A percentile compares a stretch with the other conserved stretches of the same genome.
Evolutionary conservation across 2,888 invertebrate genomes (phyloP).

Genomic region (Epistrophe eligans): DNA sequence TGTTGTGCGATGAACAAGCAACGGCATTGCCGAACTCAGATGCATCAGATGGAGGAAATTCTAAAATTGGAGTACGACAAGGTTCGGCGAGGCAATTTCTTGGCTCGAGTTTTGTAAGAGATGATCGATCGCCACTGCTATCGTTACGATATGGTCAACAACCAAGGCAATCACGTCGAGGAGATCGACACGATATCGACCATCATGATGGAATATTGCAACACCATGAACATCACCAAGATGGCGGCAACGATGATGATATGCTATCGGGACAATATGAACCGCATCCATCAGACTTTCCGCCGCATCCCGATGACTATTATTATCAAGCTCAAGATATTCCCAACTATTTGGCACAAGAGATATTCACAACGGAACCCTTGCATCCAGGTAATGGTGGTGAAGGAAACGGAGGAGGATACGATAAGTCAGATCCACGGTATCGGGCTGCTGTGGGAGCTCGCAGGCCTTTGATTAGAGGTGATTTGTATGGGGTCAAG

Average conservation of each 20-base stretch:
- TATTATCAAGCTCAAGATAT: conserved; percentile 78
- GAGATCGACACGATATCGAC: conserved; percentile 61
- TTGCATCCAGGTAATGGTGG: conserved; percentile 62
- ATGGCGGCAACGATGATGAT: conserved; percentile 78
- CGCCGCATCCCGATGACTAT: conserved; percentile 78
- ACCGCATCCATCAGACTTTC: conserved; percentile 79
- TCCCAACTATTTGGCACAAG: conserved; percentile 76
- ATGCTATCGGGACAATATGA: conserved; percentile 77
- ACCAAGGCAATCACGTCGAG: conserved; percentile 74
- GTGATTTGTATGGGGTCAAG: conserved; percentile 81
- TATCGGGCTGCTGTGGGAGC: conserved; percentile 80
- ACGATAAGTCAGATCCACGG: conserved; percentile 71
- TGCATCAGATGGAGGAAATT: neutral
- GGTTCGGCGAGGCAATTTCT: conserved; percentile 85
- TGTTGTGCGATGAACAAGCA: conserved; percentile 49
- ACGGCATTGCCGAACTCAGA: conserved; percentile 10
- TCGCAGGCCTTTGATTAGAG: conserved; percentile 79
- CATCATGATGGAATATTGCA: conserved; percentile 59
- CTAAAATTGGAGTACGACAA: conserved; percentile 77
- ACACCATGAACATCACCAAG: conserved; percentile 71
- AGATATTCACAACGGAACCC: conserved; percentile 80
- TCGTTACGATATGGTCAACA: conserved; percentile 64
- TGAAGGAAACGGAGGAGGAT: conserved; percentile 19
- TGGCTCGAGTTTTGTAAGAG: conserved; percentile 84
- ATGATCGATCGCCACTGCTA: conserved; percentile 64